Evolutionary conservation across 2,113 vertebrate genomes (phyloP), one percentile per base, ranked within the genome.

Genomic region (Vulpes vulpes): DNA sequence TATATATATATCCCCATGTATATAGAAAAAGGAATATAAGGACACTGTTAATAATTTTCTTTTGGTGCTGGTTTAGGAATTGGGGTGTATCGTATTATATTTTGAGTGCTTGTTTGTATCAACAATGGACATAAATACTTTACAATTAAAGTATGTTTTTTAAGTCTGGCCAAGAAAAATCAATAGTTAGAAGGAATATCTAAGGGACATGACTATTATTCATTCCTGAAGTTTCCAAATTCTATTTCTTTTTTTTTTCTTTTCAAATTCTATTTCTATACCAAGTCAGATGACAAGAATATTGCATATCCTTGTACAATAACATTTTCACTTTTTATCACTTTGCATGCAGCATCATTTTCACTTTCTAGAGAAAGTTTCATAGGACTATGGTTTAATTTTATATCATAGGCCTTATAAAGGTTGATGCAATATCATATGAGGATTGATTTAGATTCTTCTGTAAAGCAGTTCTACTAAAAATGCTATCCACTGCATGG

Each of bases 301-400:
- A 55, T 11, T 17, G 10, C 55, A 73, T 59, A 30, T 57, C 53
- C 38, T 8, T 67, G 11, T 76, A 69, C 22, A 43, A 43, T 57
- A 94, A 86, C 23, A 93, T 49, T 86, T 93, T 89, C 23, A 69
- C 6, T 96, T 86, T 76, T 60, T 71, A 59, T 82, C 53, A 94
- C 30, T 14, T 92, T 90, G 43, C 10, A 92, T 51, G 35, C 19
- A 38, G n/a, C 8, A 65, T 73, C 59, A 83, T 30, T 87, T 86
- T 92, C 32, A 67, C 9, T 71, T 86, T 95, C 73, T 92, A 51
- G 74, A 76, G 51, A 84, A 96, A 55, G 7, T 65, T 91, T 93
- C 62, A 79, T 11, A 73, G 30, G 83, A 69, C 23, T 57, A 51
- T 43, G 17, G 57, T 80, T 95, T 97, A 97, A 74, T 80, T 97